phyloP scores from a whole-genome alignment of 1,140 invertebrate species.

The Ditylenchus dipsaci region DNA sequence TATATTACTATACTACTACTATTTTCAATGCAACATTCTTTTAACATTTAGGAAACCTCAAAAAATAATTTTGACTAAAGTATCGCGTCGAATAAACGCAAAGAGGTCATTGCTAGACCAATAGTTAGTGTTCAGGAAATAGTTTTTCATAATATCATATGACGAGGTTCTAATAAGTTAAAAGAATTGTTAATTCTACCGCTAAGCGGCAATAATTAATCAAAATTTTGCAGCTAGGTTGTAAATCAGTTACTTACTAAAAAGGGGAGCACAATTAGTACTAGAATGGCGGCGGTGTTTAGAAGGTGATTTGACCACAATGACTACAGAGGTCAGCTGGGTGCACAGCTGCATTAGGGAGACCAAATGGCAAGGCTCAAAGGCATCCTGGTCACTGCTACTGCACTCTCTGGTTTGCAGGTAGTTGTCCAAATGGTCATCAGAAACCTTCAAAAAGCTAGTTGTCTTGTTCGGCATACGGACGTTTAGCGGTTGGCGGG shows the following conservation, averaged over 20 bases:
- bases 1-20: too few species aligned
- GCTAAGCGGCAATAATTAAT: not conserved
- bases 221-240: slow-evolving; percentile 2
- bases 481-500: too few species aligned
- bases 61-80: too few species aligned
- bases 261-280: slow-evolving; percentile 14
- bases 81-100: too few species aligned
- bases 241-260: slow-evolving; percentile 6
- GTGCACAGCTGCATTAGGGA: slow-evolving; percentile 13
- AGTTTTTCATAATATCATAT: too few species aligned
- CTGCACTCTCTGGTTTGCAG: slow-evolving; percentile 1
- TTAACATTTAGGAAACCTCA: too few species aligned
- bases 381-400: not conserved
- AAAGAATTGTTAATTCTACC: not conserved
- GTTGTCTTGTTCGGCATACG: too few species aligned
- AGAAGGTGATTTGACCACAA: slow-evolving; percentile 11
- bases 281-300: not conserved
- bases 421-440: slow-evolving; percentile 13
- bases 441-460: slow-evolving; percentile 1
- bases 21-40: too few species aligned
- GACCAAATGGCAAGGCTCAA: not conserved
- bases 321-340: slow-evolving; percentile 10
- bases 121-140: too few species aligned
- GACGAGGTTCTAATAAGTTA: too few species aligned
- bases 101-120: too few species aligned